A percentile compares a stretch with the other conserved stretches of the same genome.
phyloP scores from a whole-genome alignment of 2,888 invertebrate genomes.

The Tridacna gigas region DNA sequence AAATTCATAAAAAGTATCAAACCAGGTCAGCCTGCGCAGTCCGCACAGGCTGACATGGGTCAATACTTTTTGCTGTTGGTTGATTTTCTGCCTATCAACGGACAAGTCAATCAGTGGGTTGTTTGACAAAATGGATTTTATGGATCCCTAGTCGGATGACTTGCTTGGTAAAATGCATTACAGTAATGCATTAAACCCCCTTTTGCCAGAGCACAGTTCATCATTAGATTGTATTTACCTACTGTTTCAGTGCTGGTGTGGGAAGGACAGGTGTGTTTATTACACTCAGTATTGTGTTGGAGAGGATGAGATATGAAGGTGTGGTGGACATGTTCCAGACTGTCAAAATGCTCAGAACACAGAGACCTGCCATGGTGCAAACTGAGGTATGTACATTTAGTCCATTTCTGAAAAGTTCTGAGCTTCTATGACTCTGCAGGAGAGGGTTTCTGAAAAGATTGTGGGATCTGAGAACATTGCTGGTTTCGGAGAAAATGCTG shows the following conservation, averaged over 20 bases:
- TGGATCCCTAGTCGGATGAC: too few relatives aligned
- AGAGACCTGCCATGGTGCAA: constrained; percentile 99
- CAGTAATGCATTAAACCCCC: too few relatives aligned
- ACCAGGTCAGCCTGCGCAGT: too few relatives aligned
- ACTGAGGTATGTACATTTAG: constrained; percentile 92
- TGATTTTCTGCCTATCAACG: too few relatives aligned
- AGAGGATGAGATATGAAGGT: constrained; percentile 99
- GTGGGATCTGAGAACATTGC: neutral
- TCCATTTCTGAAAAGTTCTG: neutral
- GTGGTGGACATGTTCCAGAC: constrained; percentile 99
- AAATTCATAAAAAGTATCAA: too few relatives aligned
- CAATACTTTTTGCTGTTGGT: too few relatives aligned
- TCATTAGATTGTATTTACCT: neutral
- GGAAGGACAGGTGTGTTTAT: constrained; percentile 99
- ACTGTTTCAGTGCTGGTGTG: constrained; percentile 94
- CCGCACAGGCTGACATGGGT: too few relatives aligned
- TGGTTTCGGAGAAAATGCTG: neutral
- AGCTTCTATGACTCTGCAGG: neutral
- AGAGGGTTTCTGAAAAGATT: neutral
- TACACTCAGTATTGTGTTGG: constrained; percentile 97
- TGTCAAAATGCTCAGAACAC: constrained; percentile 98
- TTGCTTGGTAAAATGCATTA: too few relatives aligned
- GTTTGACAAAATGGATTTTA: too few relatives aligned
- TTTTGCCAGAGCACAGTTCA: too few relatives aligned
- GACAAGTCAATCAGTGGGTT: too few relatives aligned